Conservation (phyloP, 2,797 vertebrate genomes). For the Acanthurus leucopareius region DNA sequence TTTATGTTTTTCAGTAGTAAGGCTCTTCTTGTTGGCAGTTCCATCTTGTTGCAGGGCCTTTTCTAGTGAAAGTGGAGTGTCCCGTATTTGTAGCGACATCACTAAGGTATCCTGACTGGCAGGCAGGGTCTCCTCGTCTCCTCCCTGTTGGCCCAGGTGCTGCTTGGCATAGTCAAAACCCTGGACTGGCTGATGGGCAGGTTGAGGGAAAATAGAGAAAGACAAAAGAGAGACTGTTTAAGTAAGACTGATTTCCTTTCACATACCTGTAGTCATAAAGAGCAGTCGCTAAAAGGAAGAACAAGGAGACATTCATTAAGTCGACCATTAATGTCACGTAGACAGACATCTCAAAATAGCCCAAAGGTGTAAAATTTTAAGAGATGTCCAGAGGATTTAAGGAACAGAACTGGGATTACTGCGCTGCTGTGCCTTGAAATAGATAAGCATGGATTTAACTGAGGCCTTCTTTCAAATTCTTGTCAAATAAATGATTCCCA, state of each 20-base stretch:
- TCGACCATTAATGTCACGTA: conserved; percentile 10
- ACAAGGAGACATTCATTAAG: conserved; percentile 30
- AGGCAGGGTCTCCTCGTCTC: conserved; percentile 93
- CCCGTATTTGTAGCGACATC: conserved; percentile 91
- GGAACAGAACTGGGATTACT: conserved; percentile 56
- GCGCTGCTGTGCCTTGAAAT: conserved; percentile 54
- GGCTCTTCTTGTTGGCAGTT: conserved; percentile 91
- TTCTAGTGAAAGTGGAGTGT: conserved; percentile 90
- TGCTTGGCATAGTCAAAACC: conserved; percentile 99
- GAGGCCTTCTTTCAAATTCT: conserved; percentile 59
- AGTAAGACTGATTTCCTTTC: conserved; percentile 32
- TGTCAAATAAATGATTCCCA: conserved; percentile 65
- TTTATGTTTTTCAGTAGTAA: conserved; percentile 91
- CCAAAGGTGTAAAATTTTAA: conserved; percentile 34
- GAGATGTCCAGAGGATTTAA: conserved; percentile 53
- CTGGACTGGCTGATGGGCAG: conserved; percentile 91
- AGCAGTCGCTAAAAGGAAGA: background rate
- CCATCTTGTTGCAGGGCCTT: conserved; percentile 91
- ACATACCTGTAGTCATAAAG: conserved; percentile 18
- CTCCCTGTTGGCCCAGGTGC: conserved; percentile 96
- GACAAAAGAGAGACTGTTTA: conserved; percentile 23
- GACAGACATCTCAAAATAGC: conserved; percentile 38
- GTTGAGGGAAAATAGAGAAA: conserved; percentile 25
- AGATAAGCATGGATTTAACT: conserved; percentile 64
- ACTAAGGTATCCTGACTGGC: conserved; percentile 95